Conservation (phyloP, 2,797 vertebrate genomes). For the Propithecus deckenii region DNA sequence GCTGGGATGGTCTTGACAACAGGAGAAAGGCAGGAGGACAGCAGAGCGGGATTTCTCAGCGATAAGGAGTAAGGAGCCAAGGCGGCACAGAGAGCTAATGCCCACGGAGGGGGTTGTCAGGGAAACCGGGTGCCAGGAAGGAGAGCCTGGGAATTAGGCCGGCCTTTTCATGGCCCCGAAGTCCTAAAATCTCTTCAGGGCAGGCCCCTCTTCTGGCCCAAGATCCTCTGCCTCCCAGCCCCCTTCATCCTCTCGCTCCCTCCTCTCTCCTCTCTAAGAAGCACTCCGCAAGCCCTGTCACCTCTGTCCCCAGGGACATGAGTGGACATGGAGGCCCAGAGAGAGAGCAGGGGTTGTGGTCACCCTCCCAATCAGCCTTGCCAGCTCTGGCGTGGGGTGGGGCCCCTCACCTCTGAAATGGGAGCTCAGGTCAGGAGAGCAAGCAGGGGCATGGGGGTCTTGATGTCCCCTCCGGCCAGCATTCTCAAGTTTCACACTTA, state of each 20-base stretch:
- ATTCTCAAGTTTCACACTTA: slow-evolving; percentile 34
- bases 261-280: not conserved
- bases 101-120: not conserved
- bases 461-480: not conserved
- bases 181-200: not conserved
- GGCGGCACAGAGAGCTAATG: not conserved
- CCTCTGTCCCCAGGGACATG: not conserved
- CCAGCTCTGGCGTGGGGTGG: not conserved
- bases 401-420: not conserved
- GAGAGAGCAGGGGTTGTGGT: not conserved
- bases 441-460: not conserved
- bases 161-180: not conserved
- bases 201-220: not conserved
- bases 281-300: not conserved
- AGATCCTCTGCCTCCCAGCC: not conserved
- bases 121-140: not conserved
- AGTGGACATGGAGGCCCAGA: not conserved
- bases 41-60: not conserved
- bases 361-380: not conserved
- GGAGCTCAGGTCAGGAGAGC: not conserved
- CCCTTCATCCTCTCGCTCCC: not conserved
- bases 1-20: not conserved
- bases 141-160: not conserved
- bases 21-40: not conserved
- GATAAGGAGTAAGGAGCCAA: not conserved